Conservation (phyloP, 2,797 vertebrate genomes). For the Tiaroga cobitis region DNA sequence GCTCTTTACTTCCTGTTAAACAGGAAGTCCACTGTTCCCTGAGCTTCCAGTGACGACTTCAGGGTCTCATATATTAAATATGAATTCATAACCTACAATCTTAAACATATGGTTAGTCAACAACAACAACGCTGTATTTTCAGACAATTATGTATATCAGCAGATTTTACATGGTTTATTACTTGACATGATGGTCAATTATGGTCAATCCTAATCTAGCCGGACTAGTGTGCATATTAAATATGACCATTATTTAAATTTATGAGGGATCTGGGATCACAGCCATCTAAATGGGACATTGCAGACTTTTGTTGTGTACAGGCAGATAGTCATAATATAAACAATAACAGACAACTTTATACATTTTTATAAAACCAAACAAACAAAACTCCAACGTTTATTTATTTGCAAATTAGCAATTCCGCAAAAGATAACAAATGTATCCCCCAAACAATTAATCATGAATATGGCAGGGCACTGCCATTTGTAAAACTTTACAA, state of each 20-base stretch:
- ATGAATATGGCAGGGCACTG: neutral
- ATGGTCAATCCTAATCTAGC: neutral
- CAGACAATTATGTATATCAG: neutral
- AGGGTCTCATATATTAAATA: neutral
- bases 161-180: neutral
- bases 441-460: neutral
- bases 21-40: slow-evolving; percentile 10
- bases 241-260: neutral
- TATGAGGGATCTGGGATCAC: neutral
- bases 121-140: neutral
- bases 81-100: no score
- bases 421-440: neutral
- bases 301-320: neutral
- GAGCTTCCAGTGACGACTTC: neutral
- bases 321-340: neutral
- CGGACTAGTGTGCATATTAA: neutral
- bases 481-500: no score
- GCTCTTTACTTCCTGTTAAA: slow-evolving; percentile 60
- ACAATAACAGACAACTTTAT: neutral
- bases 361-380: neutral
- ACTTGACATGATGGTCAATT: neutral
- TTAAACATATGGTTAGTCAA: no score
- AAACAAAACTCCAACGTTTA: no score
- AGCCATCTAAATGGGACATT: neutral
- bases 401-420: neutral